phyloP scores from a whole-genome alignment of 53 echinoderm and acorn worm species.

The Crossaster papposus region DNA sequence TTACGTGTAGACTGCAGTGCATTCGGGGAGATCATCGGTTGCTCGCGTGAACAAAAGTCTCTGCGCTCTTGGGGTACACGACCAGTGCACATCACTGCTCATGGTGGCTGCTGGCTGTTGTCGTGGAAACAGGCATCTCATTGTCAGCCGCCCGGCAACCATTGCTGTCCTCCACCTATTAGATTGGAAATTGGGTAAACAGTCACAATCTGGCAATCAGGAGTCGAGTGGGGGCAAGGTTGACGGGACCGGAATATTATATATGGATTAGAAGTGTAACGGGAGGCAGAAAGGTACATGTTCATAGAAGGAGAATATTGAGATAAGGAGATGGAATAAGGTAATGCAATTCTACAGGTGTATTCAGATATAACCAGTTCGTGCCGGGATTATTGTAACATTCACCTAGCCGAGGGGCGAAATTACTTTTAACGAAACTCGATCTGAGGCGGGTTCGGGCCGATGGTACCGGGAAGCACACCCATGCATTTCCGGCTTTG shows the following conservation, averaged over 20 bases:
- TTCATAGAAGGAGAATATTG: background rate
- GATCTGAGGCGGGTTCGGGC: no score
- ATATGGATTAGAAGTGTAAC: background rate
- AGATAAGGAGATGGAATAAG: background rate
- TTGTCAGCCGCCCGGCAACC: background rate
- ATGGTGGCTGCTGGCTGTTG: conserved; percentile 22
- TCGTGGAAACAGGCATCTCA: conserved; percentile 32
- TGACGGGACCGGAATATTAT: conserved; percentile 3
- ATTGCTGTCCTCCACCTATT: background rate
- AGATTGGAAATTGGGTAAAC: conserved; percentile 15
- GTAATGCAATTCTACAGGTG: background rate
- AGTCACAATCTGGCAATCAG: conserved; percentile 3
- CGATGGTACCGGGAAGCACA: no score
- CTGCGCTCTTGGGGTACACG: background rate
- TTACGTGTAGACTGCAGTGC: background rate
- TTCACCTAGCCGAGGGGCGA: no score
- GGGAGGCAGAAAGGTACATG: background rate
- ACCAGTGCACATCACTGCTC: background rate
- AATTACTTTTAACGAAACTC: no score
- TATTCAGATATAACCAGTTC: no score
- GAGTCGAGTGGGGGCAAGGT: background rate
- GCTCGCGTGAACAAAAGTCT: background rate
- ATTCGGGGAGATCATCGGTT: background rate
- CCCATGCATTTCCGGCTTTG: no score
- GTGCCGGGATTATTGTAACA: no score